Evolutionary conservation across 2,797 vertebrate species (phyloP), one percentile per base, ranked within the genome.

Genomic region (Siniperca scherzeri): DNA sequence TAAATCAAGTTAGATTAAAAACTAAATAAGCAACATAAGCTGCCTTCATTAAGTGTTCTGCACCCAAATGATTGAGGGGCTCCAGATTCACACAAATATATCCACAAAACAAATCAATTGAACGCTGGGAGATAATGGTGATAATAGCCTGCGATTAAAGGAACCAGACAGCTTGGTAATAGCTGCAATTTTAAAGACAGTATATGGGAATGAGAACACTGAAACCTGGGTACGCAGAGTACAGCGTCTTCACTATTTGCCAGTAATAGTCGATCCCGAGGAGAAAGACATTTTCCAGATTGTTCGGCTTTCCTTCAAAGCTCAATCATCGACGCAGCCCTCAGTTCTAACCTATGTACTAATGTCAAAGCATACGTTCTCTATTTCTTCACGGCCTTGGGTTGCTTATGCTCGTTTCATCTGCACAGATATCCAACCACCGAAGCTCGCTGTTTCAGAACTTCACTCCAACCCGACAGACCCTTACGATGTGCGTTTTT

Each of bases 121-220:
- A 77, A 69, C 67, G 46, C 55, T 4, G 16, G 25, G 71, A 69
- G 64, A 62, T 77, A 48, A 78, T 74, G 52, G 33, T 16, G 57
- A 72, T 78, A 44, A 82, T 61, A 60, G 65, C 48, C 22, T 57
- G 33, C 65, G 17, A 78, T 77, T 50, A 76, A 55, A 73, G 22
- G 70, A 76, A 60, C 40, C 48, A 52, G 53, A 4, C 75, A 40
- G 16, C 16, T 60, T 59, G 44, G n/a, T 84, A 89, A 84, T 78
- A 70, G 68, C 75, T 50, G 71, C 71, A 67, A 83, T 81, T 78
- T 80, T n/a, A 61, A 64, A 74, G 62, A 38, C 22, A 57, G 27
- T 33, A 56, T 40, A 52, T 0, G 0, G 52, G 40, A 73, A 74
- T 68, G 48, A 67, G 33, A 44, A 56, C 33, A 38, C 7, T 25